Base-by-base conservation (phyloP, 2,888 invertebrate species). In the Pristionchus fissidentatus region DNA sequence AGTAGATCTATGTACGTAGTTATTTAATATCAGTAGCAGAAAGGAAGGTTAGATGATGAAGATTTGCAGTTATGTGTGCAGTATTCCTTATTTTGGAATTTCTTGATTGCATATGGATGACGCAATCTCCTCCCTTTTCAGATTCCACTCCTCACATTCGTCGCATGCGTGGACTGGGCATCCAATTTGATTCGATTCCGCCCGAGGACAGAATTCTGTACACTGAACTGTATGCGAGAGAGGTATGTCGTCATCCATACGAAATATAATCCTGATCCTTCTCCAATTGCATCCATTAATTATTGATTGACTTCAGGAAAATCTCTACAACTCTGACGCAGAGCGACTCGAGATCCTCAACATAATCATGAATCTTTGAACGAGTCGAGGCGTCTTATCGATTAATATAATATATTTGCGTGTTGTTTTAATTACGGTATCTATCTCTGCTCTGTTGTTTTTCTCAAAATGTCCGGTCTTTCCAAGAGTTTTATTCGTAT, bases 131-230 rank as follows among this genome's bases (percentile, higher is more conserved):
- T n/a, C n/a, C n/a, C n/a, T n/a, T n/a, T n/a, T n/a, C n/a, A n/a
- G n/a, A n/a, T 13, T 66, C 66, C 29, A 19, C 29, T 46, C 7
- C 26, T n/a, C 1, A 29, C 46, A 26, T 35, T 43, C 49, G 49
- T 73, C 73, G 73, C 41, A 43, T 73, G 43, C 73, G 46, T 46
- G 29, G 26, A 35, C 73, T 73, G 43, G 73, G 73, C 32, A 22
- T 73, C 13, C 43, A 73, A 13, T 43, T 29, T 35, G 4, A 8
- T 22, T 46, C 43, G 3, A 41, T 46, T 15, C 73, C 46, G 29
- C 15, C 43, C 73, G 73, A 73, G 22, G 43, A 46, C 26, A 73
- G 19, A 46, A 26, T n/a, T 29, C 46, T 73, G 43, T 73, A 73
- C 46, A 22, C n/a, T 7, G 73, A 73, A 35, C 29, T 73, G 46